Percentiles rank a stretch among this genome's conserved stretches.
Evolutionary conservation across 2,888 invertebrate genomes (phyloP).

Genomic region (Junonia oenone): DNA sequence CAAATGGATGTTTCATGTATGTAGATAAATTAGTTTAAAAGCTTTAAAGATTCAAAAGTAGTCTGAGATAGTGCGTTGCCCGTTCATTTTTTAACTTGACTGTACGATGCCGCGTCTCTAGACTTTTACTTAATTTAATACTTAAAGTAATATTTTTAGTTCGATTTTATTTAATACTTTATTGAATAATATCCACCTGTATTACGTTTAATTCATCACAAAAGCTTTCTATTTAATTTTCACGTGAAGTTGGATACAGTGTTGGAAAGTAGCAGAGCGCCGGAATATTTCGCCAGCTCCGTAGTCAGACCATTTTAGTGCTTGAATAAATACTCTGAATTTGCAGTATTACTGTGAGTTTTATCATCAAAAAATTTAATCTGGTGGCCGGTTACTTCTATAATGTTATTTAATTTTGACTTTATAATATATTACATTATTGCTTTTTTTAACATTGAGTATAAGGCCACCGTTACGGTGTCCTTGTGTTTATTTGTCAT

Average conservation of each 20-base stretch:
- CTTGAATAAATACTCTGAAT: not conserved
- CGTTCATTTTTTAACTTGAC: too few species aligned
- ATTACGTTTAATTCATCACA: not conserved
- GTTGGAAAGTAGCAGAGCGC: not conserved
- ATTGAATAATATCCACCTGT: not conserved
- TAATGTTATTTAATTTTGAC: not conserved
- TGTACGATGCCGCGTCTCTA: too few species aligned
- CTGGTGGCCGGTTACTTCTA: not conserved
- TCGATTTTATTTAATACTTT: not conserved
- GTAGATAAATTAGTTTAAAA: too few species aligned
- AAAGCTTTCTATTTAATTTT: not conserved
- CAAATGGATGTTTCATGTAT: too few species aligned
- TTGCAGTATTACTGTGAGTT: not conserved
- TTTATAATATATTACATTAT: too few species aligned
- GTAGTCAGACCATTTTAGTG: not conserved
- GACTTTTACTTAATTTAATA: too few species aligned
- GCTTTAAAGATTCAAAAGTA: too few species aligned
- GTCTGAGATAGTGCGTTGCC: too few species aligned
- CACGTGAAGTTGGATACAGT: not conserved
- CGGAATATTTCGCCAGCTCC: not conserved
- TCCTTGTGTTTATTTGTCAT: too few species aligned
- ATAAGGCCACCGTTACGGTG: too few species aligned
- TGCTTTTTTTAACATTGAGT: too few species aligned
- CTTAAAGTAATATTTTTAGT: too few species aligned
- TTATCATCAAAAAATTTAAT: not conserved